Evolutionary conservation across 2,888 invertebrate genomes (phyloP).

Genomic region (Tetrapedia diversipes): DNA sequence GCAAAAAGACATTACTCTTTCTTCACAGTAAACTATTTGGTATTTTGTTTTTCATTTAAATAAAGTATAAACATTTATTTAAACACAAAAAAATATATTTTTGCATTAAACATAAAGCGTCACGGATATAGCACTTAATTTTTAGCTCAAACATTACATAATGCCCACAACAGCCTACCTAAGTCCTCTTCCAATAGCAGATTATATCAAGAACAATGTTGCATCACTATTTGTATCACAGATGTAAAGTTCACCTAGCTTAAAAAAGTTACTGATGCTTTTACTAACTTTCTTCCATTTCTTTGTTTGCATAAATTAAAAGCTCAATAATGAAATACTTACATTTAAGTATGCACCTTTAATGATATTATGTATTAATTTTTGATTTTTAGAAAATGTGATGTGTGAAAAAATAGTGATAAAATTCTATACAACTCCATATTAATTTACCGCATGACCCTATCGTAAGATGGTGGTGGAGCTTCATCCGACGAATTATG

Average conservation of each 20-base stretch:
- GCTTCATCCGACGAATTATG: slow-evolving; percentile 83
- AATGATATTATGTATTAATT: slow-evolving; percentile 1
- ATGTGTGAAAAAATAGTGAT: slow-evolving; percentile 51
- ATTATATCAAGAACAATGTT: slow-evolving; percentile 51
- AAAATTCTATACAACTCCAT: slow-evolving; percentile 30
- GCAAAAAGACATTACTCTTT: background rate
- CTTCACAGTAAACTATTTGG: background rate
- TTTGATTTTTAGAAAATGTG: slow-evolving; percentile 39
- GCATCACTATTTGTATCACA: slow-evolving; percentile 69
- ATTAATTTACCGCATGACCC: slow-evolving; percentile 84
- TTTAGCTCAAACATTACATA: slow-evolving; percentile 48
- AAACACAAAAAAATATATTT: slow-evolving; percentile 59
- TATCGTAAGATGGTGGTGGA: slow-evolving; percentile 90
- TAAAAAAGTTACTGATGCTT: slow-evolving; percentile 48
- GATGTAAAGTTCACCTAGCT: slow-evolving; percentile 66
- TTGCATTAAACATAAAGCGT: slow-evolving; percentile 12
- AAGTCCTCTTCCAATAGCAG: slow-evolving; percentile 24
- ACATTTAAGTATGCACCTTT: slow-evolving; percentile 12
- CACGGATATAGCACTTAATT: background rate
- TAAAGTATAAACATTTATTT: slow-evolving; percentile 53
- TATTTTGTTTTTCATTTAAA: slow-evolving; percentile 30
- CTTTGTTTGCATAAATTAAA: slow-evolving; percentile 23
- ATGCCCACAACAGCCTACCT: slow-evolving; percentile 56
- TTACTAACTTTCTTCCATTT: slow-evolving; percentile 8
- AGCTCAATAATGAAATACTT: slow-evolving; percentile 29